Base-by-base conservation (phyloP, 1,140 invertebrate species). In the Hylaeus anthracinus region DNA sequence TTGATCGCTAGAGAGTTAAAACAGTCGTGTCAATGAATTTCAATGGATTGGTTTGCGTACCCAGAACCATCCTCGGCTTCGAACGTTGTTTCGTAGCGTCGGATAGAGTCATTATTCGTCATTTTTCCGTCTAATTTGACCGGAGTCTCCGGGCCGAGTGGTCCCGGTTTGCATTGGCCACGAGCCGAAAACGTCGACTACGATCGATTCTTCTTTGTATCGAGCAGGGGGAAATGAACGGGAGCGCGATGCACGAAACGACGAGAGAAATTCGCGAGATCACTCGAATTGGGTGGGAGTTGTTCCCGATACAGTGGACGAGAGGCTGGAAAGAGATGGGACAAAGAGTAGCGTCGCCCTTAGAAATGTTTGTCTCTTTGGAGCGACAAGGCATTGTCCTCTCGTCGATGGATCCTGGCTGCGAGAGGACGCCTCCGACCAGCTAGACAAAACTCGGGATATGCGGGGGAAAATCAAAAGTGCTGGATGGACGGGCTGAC, bases 361-460 rank as follows among this genome's bases (percentile, higher is more conserved):
- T 53, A 75, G 72, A 80, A 80, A 80, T 75, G 64, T 69, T 80
- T 55, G 72, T 80, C 72, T 39, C 56, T 67, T 80, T 14, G 58
- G 5, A 48, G 51, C 45, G 77, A 39, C 64, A 45, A 60, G 37
- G 63, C 64, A 80, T 80, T 75, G 79, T 75, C 26, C 70, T 56
- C 41, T 3, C 26, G 45, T 72, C 79, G 72, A 73, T 63, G 77
- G 45, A 65, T 65, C 48, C 48, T 4, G 14, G 0, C 58, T 37
- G 39, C 53, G 58, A 26, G 45, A 8, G 43, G 9, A 14, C 26
- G 56, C n/a, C 45, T 71, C 26, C 43, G 15, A 3, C 5, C 58
- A 39, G 45, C 12, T 51, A 48, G 61, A 73, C 70, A 9, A 73
- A 65, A 73, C 41, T 55, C 9, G 45, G 66, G 48, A 55, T 63